A percentile compares a stretch with the other conserved stretches of the same genome.
Evolutionary conservation across 2,888 invertebrate genomes (phyloP).

Genomic region (Ceratothoa steindachneri): DNA sequence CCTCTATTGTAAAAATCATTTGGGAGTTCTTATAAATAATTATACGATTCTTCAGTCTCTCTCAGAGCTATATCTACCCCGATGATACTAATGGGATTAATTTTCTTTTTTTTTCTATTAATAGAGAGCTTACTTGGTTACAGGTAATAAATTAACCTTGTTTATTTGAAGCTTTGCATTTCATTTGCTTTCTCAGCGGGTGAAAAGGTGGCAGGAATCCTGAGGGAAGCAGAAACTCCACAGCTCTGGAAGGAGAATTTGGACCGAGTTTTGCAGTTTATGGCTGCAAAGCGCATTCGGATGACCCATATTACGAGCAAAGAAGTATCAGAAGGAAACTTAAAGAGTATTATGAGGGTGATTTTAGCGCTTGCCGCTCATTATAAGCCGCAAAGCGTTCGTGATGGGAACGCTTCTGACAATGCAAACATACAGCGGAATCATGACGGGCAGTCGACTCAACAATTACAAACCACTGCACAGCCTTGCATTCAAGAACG

Average conservation of each 20-base stretch:
- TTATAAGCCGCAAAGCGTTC: constrained; percentile 53
- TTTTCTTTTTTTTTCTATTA: too few relatives aligned
- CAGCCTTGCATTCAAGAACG: too few relatives aligned
- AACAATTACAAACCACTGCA: neutral
- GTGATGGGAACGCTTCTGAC: constrained; percentile 15
- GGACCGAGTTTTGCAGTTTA: constrained; percentile 53
- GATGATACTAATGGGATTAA: too few relatives aligned
- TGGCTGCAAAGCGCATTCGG: constrained; percentile 53
- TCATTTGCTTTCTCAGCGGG: constrained; percentile 51
- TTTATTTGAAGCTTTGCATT: neutral
- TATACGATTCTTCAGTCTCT: too few relatives aligned
- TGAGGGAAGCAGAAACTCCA: constrained; percentile 50
- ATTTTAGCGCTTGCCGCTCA: constrained; percentile 56
- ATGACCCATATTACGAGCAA: constrained; percentile 53
- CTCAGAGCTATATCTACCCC: too few relatives aligned
- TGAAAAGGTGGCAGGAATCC: constrained; percentile 52
- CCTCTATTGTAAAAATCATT: too few relatives aligned
- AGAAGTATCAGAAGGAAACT: constrained; percentile 55
- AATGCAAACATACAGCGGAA: too few relatives aligned
- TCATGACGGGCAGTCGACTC: too few relatives aligned
- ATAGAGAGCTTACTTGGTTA: too few relatives aligned
- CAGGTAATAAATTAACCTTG: too few relatives aligned
- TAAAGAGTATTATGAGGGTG: constrained; percentile 56
- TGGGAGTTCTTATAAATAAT: too few relatives aligned
- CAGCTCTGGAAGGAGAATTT: constrained; percentile 53